Conservation (phyloP, 2,113 vertebrate genomes). For the Carassius auratus region DNA sequence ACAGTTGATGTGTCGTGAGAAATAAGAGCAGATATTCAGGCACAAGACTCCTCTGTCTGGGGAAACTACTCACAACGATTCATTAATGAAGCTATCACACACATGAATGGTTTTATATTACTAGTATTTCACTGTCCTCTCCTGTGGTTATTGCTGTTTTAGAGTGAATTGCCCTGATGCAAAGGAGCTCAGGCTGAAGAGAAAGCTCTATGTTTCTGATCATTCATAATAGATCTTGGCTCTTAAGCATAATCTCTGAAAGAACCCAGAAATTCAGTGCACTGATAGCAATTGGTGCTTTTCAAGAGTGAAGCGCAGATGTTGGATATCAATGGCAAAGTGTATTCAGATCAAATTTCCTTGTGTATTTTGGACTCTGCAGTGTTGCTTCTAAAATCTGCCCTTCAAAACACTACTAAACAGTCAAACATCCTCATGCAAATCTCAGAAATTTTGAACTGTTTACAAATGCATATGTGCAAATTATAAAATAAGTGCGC, state of each 20-base stretch:
- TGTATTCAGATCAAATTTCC: not conserved
- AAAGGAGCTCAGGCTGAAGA: not conserved
- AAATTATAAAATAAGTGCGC: not conserved
- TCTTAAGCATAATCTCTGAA: not conserved
- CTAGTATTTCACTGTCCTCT: slow-evolving; percentile 37
- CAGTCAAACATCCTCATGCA: not conserved
- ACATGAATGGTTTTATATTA: slow-evolving; percentile 51
- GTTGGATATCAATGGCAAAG: not conserved
- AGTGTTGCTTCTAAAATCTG: not conserved
- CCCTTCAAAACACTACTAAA: not conserved
- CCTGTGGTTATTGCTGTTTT: slow-evolving; percentile 30
- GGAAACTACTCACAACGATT: too few relatives aligned
- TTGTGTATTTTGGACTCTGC: not conserved
- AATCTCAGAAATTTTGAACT: not conserved
- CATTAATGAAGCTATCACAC: too few relatives aligned
- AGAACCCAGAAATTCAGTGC: not conserved
- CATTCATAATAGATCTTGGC: not conserved
- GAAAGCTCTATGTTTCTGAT: not conserved
- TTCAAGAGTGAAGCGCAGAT: not conserved
- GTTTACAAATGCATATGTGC: not conserved
- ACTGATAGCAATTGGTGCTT: not conserved
- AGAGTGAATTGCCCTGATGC: slow-evolving; percentile 25
- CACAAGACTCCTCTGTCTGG: too few relatives aligned
- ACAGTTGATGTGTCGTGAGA: slow-evolving; percentile 39
- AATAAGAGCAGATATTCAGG: too few relatives aligned